These are phyloP conservation scores for Tipula lateralis DNA, from an alignment of 2,888 invertebrate species.

Conservation along the genomic window DNA sequence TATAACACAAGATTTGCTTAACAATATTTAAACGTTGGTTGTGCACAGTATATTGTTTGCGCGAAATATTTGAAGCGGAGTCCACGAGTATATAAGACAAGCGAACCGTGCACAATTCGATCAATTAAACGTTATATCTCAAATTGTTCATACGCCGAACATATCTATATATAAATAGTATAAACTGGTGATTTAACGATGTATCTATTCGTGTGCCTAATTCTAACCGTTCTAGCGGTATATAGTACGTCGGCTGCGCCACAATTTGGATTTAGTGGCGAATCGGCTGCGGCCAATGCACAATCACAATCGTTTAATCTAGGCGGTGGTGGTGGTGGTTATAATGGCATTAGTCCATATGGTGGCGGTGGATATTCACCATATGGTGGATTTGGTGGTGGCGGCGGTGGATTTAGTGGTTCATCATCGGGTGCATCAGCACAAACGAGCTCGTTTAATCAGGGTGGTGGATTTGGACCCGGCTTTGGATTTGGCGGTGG, in stretches of 20 bases:
- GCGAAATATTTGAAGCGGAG: background rate
- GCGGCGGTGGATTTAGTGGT: background rate
- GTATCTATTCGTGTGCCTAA: background rate
- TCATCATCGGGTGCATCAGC: constrained; percentile 25
- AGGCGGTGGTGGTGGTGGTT: background rate
- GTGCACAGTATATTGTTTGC: background rate
- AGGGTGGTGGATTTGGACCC: background rate
- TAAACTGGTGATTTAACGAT: background rate
- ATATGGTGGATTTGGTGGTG: background rate
- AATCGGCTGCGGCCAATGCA: background rate
- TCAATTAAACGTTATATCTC: background rate
- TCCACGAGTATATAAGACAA: background rate
- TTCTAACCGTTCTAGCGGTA: background rate
- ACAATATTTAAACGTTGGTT: background rate
- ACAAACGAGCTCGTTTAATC: background rate
- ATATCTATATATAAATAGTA: no score
- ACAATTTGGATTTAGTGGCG: background rate
- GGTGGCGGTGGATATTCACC: background rate
- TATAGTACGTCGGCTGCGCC: background rate
- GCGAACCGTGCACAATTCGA: background rate
- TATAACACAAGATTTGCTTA: background rate
- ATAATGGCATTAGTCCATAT: background rate
- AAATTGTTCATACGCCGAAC: background rate
- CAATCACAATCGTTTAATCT: background rate
- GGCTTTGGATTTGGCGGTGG: background rate